Percentiles rank a stretch among this genome's conserved stretches.
phyloP scores from a whole-genome alignment of 2,113 vertebrate genomes.

The Muntiacus muntjak region DNA sequence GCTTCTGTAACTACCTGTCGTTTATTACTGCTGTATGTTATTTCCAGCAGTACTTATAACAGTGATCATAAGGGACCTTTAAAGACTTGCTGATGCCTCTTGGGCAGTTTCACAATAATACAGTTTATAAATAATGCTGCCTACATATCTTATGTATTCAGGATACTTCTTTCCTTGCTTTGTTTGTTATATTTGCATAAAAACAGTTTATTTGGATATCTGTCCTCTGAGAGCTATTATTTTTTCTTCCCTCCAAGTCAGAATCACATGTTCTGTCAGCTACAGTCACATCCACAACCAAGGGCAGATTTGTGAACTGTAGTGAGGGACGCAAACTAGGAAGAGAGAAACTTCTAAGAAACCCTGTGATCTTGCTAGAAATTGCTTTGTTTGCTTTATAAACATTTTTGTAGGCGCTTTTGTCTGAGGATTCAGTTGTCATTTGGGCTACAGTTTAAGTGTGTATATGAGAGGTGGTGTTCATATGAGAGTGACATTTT shows the following conservation, averaged over 20 bases:
- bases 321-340: not conserved
- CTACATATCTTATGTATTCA: slow-evolving; percentile 42
- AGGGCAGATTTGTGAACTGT: not conserved
- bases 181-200: slow-evolving; percentile 44
- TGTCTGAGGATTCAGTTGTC: not conserved
- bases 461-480: not conserved
- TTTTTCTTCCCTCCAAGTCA: not conserved
- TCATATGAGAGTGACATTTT: not conserved
- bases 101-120: slow-evolving; percentile 55
- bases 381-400: not conserved
- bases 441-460: not conserved
- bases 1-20: slow-evolving; percentile 35
- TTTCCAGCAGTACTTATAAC: slow-evolving; percentile 54
- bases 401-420: not conserved
- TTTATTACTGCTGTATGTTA: slow-evolving; percentile 51
- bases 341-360: slow-evolving; percentile 10
- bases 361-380: not conserved
- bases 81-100: slow-evolving; percentile 44
- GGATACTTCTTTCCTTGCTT: slow-evolving; percentile 5
- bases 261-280: fast-evolving
- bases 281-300: not conserved
- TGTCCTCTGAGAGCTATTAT: slow-evolving; percentile 28
- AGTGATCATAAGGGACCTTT: slow-evolving; percentile 52
- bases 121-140: slow-evolving; percentile 60
- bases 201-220: slow-evolving; percentile 34